Percentiles rank a stretch among this genome's conserved stretches.
Conservation (phyloP, 92 coral and sea anemone species). For the Porites divaricata region DNA sequence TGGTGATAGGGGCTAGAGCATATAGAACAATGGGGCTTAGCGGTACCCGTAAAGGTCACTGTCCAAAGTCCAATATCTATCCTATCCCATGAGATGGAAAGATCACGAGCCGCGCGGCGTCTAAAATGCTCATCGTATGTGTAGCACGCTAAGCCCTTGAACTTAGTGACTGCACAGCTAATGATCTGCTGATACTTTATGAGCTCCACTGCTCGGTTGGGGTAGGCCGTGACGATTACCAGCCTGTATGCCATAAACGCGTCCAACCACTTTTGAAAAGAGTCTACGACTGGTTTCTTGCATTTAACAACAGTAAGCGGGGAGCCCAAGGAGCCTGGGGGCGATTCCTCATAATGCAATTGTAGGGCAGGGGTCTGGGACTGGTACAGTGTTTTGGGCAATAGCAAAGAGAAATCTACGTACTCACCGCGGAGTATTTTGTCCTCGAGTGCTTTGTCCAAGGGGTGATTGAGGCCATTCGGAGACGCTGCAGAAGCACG, state of each 20-base stretch:
- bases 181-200: constrained; percentile 27
- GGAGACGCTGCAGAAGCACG: neutral
- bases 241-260: constrained; percentile 17
- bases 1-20: no score
- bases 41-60: no score
- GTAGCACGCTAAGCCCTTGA: no score
- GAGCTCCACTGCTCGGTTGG: neutral
- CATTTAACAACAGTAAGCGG: neutral
- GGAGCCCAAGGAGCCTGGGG: no score
- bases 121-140: no score
- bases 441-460: neutral
- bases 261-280: constrained; percentile 34
- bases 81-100: no score
- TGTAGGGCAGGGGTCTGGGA: constrained; percentile 15
- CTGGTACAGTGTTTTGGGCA: neutral
- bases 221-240: constrained; percentile 13
- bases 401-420: neutral
- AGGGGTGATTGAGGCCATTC: neutral
- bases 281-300: neutral
- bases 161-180: constrained; percentile 2
- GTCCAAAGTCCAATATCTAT: no score
- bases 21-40: no score
- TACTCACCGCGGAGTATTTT: constrained; percentile 17
- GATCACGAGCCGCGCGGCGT: no score
- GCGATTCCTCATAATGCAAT: neutral